Evolutionary conservation across 92 coral and sea anemone species (phyloP), one percentile per base, ranked within the genome.

Genomic region (Muricea muricata): DNA sequence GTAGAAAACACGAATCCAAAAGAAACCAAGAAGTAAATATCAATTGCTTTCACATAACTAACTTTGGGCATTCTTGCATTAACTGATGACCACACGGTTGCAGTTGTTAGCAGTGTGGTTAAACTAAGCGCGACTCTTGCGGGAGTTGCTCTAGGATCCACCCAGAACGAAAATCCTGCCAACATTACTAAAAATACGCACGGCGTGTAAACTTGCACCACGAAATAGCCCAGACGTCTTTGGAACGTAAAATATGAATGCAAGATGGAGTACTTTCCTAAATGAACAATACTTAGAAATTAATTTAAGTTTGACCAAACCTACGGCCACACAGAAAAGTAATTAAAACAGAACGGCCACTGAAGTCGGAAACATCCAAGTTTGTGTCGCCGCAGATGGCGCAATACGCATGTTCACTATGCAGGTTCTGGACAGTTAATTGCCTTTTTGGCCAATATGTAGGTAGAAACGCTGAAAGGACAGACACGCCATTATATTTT

Each of bases 121-220:
- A 86, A 67, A 20, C 85, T 86, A 3, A 86, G 89, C 28, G 85
- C 89, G 18, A 86, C 85, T 33, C 89, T 83, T 7, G 89, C 89
- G 31, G 89, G 89, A 10, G 89, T 86, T 12, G 89, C 74, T 41
- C 67, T 83, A 37, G 82, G 89, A 39, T 86, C 85, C 20, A 86
- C 80, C 89, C 89, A 86, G 80, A 86, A 86, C 1, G 89, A 86
- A 75, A 86, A 78, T 47, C 85, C 82, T 12, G 89, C 89, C 72
- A 86, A 57, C 40, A 86, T 25, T 72, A 86, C 89, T 14, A 86
- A 68, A 65, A 86, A 86, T 6, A 79, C 80, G 48, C 85, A 86
- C 29, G 89, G 89, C 7, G 76, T 80, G 63, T 79, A 86, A 58
- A 86, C 83, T 37, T 86, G 89, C 10, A 86, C 79, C 73, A 86